Conservation (phyloP, 2,797 vertebrate species). For the Fistularia tabacaria region DNA sequence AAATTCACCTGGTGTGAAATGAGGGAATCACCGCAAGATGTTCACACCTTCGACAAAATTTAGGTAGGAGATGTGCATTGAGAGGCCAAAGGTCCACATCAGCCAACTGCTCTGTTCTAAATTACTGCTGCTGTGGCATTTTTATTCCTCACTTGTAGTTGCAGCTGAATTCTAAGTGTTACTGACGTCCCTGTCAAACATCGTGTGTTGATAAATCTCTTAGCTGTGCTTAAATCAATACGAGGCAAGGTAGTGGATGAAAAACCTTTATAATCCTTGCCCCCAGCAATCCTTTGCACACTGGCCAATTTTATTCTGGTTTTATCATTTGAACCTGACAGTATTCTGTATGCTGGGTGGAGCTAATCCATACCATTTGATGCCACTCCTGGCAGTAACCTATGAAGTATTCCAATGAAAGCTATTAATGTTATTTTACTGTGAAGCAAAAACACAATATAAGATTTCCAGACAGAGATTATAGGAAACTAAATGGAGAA, state of each 20-base stretch:
- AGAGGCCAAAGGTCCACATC: constrained; percentile 2
- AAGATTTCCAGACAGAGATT: constrained; percentile 38
- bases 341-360: constrained; percentile 62
- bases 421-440: constrained; percentile 55
- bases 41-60: background rate
- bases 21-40: no score
- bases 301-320: constrained; percentile 68
- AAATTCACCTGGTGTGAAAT: no score
- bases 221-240: constrained; percentile 74
- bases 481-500: no score
- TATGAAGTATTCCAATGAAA: constrained; percentile 65
- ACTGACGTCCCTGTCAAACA: constrained; percentile 73
- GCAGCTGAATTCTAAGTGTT: constrained; percentile 71
- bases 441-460: constrained; percentile 50
- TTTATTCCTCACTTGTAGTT: constrained; percentile 54
- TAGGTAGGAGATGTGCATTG: constrained; percentile 1
- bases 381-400: constrained; percentile 51
- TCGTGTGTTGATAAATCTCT: constrained; percentile 73
- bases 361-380: constrained; percentile 67
- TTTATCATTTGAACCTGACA: constrained; percentile 74
- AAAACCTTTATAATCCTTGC: constrained; percentile 75
- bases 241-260: constrained; percentile 64
- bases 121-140: constrained; percentile 42
- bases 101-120: constrained; percentile 27
- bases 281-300: constrained; percentile 67